Conservation (phyloP, 2,888 invertebrate species). For the Gastracanthus pulcherrimus region DNA sequence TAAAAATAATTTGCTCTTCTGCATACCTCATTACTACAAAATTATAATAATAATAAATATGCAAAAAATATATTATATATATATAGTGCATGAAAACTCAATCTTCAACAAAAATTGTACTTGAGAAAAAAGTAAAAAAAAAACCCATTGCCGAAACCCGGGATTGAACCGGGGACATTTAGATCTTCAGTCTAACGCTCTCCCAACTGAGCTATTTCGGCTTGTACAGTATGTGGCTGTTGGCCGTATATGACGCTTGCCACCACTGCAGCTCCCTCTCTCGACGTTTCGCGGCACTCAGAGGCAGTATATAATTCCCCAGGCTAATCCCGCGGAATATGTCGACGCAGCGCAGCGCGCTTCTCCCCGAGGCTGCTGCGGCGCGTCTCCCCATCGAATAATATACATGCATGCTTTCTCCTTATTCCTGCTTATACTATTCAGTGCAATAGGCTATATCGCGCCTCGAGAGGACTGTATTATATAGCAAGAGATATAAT, state of each 20-base stretch:
- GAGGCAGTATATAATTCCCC: not conserved
- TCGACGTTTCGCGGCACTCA: not conserved
- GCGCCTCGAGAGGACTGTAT: not conserved
- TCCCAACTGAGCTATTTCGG: constrained; percentile 61
- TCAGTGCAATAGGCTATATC: not conserved
- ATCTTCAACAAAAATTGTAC: not conserved
- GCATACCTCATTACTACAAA: no score
- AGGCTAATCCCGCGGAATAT: not conserved
- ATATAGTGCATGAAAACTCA: not conserved
- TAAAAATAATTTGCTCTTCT: no score
- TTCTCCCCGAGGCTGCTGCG: no score
- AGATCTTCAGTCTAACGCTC: constrained; percentile 60
- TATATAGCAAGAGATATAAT: no score
- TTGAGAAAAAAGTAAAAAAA: constrained; percentile 28
- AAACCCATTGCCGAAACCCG: constrained; percentile 56
- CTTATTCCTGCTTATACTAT: no score
- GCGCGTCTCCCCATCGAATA: not conserved
- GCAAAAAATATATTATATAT: not conserved
- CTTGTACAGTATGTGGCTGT: not conserved
- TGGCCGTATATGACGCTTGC: not conserved
- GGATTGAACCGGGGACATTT: constrained; percentile 60
- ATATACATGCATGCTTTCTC: not conserved
- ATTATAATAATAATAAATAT: not conserved
- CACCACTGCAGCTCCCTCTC: not conserved
- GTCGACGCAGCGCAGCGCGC: not conserved